A percentile compares a stretch with the other conserved stretches of the same genome.
Conservation (phyloP, 2,797 vertebrate genomes). For the Cossypha polioptera region DNA sequence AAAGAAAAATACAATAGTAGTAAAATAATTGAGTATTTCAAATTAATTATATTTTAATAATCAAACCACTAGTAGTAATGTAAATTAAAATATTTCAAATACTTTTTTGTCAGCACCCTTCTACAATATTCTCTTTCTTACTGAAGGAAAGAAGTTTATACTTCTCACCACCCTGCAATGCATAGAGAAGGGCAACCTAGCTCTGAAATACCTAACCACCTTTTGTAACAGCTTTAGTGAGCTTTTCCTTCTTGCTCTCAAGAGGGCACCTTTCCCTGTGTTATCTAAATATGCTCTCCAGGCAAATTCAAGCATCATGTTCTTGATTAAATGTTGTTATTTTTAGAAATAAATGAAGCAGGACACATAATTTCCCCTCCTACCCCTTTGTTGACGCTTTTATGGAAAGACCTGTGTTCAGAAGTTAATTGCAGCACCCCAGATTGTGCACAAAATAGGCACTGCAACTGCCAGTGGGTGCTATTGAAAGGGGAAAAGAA, state of each 20-base stretch:
- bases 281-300: conserved; percentile 1
- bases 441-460: conserved; percentile 4
- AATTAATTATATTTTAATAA: conserved; percentile 5
- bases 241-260: neutral
- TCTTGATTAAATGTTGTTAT: conserved; percentile 49
- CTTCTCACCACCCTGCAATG: neutral
- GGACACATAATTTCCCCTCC: conserved; percentile 47
- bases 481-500: conserved; percentile 30
- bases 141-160: neutral
- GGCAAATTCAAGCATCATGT: conserved; percentile 28
- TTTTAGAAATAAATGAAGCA: conserved; percentile 62
- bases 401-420: conserved; percentile 53
- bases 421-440: conserved; percentile 66
- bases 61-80: neutral
- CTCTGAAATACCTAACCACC: neutral
- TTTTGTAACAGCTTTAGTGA: neutral
- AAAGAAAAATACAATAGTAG: neutral
- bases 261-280: neutral
- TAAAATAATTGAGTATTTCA: neutral
- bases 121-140: neutral
- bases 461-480: conserved; percentile 27
- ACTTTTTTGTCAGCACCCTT: neutral
- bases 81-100: neutral
- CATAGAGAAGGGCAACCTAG: neutral
- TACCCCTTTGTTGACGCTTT: conserved; percentile 54